Evolutionary conservation across 1,140 invertebrate species (phyloP), one percentile per base, ranked within the genome.

Genomic region (Nasonia vitripennis): DNA sequence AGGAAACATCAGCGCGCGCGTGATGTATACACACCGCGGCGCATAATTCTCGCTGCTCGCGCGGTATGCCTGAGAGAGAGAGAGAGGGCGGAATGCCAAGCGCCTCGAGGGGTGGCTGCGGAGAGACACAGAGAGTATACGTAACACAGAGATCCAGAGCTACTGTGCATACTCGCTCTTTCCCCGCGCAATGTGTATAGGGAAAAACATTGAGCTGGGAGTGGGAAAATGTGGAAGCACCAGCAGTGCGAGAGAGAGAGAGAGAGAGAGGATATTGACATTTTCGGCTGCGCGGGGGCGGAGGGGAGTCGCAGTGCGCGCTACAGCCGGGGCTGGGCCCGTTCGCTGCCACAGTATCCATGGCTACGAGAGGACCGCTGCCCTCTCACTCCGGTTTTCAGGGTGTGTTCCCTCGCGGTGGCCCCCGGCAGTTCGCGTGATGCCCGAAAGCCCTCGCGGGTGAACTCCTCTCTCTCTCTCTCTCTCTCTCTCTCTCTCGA

Each of bases 241-340:
- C 51, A 55, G n/a, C 23, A 17, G 45, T 20, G 48, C 27, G 51
- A 23, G 84, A 55, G 48, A 87, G 85, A 55, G 78, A 83, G 85
- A 85, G 68, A 34, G 73, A 86, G 83, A 87, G 79, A 91, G 91
- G 90, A 91, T 92, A 92, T 92, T 90, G 92, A 92, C 92, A 92
- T 93, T 92, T 93, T 91, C 89, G 91, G 89, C 87, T 90, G 91
- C 89, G 89, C 89, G 88, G 88, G 89, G 87, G 20, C 20, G 37
- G 17, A 45, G 20, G 74, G 7, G 41, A 41, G 45, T 11, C 7
- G 37, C 7, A 77, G 74, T 23, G 12, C 31, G 34, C 6, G 71
- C n/a, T 37, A 11, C n/a, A 6, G 67, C 41, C 41, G 23, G 67
- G 67, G 67, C n/a, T 34, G 68, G 68, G 68, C 68, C 68, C 68